Base-by-base conservation (phyloP, 1,140 invertebrate species). In the Neocloeon triangulifer region DNA sequence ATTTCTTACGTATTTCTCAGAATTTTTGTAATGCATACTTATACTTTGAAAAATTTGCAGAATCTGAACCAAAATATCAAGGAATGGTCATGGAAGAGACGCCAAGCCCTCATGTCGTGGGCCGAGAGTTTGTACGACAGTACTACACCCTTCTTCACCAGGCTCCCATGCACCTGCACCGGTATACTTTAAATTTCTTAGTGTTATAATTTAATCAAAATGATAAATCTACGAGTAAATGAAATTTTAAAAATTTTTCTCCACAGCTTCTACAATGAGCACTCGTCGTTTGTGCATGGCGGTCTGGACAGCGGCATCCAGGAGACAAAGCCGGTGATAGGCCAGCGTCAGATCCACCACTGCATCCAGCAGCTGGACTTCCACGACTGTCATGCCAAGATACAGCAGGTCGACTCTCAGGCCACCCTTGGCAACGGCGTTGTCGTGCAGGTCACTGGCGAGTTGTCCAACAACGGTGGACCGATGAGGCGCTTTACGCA, bases 401-500 rank as follows among this genome's bases (percentile, higher is more conserved):
- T 96, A 45, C 77, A 77, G 40, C 86, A 92, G 57, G 75, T 81
- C 7, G 63, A 66, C 38, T 58, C 59, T 37, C 39, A 39, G 33
- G 73, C 79, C 5, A 95, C 89, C 20, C 63, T 95, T 29, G 84
- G 77, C 34, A 77, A 82, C 58, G 88, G 86, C 35, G 86, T 96
- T 44, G 88, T 96, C 28, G 82, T 96, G 38, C 89, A 94, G n/a
- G 88, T 96, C 8, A 86, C 84, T 32, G 91, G 91, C 25, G 89
- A 96, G 56, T 55, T 97, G 34, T 92, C 85, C 13, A 97, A 95
- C 55, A 81, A 81, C 51, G 85, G 88, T 2, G 73, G 86, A 44
- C 89, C 86, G 13, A 92, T 95, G 86, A 65, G 89, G 19, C 71
- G 88, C 10, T 97, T 97, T 54, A 91, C 91, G 44, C 89, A 96